These are phyloP conservation scores for Catharus ustulatus DNA, from an alignment of 2,797 vertebrate species.

Conservation along the genomic window DNA sequence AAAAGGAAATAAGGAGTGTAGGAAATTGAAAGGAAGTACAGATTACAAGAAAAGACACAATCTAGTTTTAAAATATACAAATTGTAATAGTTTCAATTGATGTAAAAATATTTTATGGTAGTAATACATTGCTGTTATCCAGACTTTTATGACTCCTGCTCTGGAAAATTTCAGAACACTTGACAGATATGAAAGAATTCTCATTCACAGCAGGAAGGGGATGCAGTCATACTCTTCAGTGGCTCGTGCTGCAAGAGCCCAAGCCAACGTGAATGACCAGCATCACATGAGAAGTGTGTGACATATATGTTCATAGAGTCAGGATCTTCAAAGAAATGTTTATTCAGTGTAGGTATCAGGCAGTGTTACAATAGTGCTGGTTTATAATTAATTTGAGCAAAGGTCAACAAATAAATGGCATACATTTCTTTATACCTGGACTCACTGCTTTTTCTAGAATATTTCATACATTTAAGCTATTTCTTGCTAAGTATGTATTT, in stretches of 20 bases:
- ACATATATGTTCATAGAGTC: not conserved
- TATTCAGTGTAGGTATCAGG: not conserved
- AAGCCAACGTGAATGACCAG: not conserved
- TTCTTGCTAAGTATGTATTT: not conserved
- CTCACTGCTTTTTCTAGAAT: not conserved
- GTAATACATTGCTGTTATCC: not conserved
- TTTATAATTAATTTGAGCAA: not conserved
- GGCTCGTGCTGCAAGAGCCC: not conserved
- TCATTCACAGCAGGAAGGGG: not conserved
- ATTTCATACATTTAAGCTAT: not conserved
- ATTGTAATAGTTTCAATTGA: not conserved
- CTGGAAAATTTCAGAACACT: not conserved
- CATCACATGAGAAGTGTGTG: not conserved
- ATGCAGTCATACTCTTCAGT: not conserved
- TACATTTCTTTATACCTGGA: not conserved
- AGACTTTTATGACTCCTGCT: not conserved
- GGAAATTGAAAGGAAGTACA: conserved; percentile 12
- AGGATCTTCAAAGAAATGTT: not conserved
- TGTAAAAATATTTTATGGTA: not conserved
- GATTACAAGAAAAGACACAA: not conserved
- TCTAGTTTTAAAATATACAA: not conserved
- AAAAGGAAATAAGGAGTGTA: not conserved
- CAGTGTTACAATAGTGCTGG: not conserved
- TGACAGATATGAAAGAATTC: not conserved
- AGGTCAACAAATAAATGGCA: not conserved